phyloP scores from a whole-genome alignment of 2,113 vertebrate genomes.

The Tenebrosternarchus preto region DNA sequence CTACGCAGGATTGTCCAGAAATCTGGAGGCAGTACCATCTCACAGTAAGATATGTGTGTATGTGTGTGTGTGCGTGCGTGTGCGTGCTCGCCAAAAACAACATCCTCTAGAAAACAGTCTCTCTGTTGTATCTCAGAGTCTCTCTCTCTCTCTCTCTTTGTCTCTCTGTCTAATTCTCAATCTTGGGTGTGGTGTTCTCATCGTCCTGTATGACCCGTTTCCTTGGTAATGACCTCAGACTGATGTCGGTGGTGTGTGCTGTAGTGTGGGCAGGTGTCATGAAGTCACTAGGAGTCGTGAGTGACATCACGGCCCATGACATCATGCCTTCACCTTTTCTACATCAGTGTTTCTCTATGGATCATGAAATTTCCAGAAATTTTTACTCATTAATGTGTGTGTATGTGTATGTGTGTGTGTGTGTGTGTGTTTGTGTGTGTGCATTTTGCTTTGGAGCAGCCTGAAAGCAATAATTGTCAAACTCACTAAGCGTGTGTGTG shows the following conservation, averaged over 20 bases:
- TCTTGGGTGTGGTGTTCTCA: too few species aligned
- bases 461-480: constrained; percentile 56
- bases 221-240: too few species aligned
- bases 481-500: constrained; percentile 51
- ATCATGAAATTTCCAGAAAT: too few species aligned
- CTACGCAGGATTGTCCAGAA: constrained; percentile 89
- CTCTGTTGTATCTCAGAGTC: not conserved
- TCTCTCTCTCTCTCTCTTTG: too few species aligned
- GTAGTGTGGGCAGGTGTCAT: too few species aligned
- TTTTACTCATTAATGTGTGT: too few species aligned
- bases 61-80: constrained; percentile 26
- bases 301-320: too few species aligned
- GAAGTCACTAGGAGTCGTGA: too few species aligned
- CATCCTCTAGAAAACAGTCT: not conserved
- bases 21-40: constrained; percentile 99
- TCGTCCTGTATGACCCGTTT: too few species aligned
- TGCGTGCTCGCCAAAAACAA: constrained; percentile 4
- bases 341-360: not conserved
- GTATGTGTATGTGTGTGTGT: constrained; percentile 51
- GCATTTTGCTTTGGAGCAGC: constrained; percentile 22
- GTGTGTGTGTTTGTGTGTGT: constrained; percentile 37
- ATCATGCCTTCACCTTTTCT: not conserved
- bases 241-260: too few species aligned
- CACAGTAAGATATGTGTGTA: constrained; percentile 81
- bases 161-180: too few species aligned